phyloP scores from a whole-genome alignment of 2,113 vertebrate genomes.

The Cephalopterus ornatus region DNA sequence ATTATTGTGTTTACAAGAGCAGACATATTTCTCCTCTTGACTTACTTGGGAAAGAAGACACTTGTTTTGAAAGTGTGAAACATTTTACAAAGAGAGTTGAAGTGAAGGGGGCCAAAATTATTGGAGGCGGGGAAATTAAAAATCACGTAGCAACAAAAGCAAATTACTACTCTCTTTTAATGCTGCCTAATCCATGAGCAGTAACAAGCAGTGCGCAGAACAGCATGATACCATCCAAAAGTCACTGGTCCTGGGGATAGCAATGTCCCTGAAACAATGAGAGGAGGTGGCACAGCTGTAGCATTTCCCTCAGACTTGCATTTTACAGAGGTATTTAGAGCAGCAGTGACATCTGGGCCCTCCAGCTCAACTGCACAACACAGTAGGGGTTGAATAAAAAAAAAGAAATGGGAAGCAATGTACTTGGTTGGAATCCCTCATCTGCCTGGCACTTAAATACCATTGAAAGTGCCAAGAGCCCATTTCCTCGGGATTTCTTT shows the following conservation, averaged over 20 bases:
- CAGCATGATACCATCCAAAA: background rate
- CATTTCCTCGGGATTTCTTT: background rate
- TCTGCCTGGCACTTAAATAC: conserved; percentile 13
- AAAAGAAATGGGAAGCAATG: background rate
- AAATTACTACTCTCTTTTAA: background rate
- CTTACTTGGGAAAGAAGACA: background rate
- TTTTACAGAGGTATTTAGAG: conserved; percentile 41
- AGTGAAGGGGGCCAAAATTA: background rate
- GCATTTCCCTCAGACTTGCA: background rate
- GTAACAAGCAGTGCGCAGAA: background rate
- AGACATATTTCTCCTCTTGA: background rate
- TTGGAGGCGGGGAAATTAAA: background rate
- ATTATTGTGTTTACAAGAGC: background rate
- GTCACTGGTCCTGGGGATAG: background rate
- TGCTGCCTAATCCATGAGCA: background rate
- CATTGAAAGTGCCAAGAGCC: background rate
- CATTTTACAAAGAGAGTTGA: background rate
- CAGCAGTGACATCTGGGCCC: conserved; percentile 31
- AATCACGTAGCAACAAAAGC: background rate
- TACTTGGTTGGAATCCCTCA: conserved; percentile 6
- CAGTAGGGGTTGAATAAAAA: background rate
- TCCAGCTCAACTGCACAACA: conserved; percentile 25
- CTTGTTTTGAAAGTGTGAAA: background rate
- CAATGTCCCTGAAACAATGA: conserved; percentile 27
- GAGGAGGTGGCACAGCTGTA: background rate